Conservation (phyloP, 2,888 invertebrate species). For the Tenthredo distinguenda region DNA sequence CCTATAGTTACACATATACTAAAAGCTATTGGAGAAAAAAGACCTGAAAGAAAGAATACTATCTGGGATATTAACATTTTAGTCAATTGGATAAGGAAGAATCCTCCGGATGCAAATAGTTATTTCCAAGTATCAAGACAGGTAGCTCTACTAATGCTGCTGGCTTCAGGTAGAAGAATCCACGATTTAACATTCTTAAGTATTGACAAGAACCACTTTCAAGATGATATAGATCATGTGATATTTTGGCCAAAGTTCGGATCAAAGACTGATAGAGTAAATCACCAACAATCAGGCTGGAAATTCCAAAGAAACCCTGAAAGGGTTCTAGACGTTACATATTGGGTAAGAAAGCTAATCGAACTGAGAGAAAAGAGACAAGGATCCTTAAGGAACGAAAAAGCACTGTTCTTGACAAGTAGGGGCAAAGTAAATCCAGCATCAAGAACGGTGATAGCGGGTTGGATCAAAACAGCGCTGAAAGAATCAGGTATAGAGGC, state of each 20-base stretch:
- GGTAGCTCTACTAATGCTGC: neutral
- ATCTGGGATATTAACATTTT: too few relatives aligned
- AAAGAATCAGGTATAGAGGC: slow-evolving; percentile 46
- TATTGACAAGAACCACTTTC: neutral
- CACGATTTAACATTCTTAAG: slow-evolving; percentile 3
- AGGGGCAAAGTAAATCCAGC: slow-evolving; percentile 40
- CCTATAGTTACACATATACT: slow-evolving; percentile 35
- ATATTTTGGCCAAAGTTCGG: slow-evolving; percentile 24
- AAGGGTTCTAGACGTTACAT: neutral
- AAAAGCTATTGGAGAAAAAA: slow-evolving; percentile 28
- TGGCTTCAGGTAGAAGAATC: neutral
- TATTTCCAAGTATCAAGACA: neutral
- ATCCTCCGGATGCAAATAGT: neutral
- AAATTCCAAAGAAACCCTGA: neutral
- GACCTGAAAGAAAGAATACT: too few relatives aligned
- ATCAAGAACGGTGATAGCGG: slow-evolving; percentile 38
- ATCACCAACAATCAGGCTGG: slow-evolving; percentile 4
- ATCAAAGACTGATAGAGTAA: slow-evolving; percentile 18
- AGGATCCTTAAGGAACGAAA: neutral
- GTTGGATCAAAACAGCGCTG: slow-evolving; percentile 47
- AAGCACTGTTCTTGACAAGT: slow-evolving; percentile 26
- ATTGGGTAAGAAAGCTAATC: neutral
- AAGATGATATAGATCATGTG: neutral
- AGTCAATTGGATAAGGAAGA: too few relatives aligned
- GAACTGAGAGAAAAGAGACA: neutral